These are phyloP conservation scores for Tetraneura akinire DNA, from an alignment of 1,140 invertebrate genomes.

Conservation along the genomic window DNA sequence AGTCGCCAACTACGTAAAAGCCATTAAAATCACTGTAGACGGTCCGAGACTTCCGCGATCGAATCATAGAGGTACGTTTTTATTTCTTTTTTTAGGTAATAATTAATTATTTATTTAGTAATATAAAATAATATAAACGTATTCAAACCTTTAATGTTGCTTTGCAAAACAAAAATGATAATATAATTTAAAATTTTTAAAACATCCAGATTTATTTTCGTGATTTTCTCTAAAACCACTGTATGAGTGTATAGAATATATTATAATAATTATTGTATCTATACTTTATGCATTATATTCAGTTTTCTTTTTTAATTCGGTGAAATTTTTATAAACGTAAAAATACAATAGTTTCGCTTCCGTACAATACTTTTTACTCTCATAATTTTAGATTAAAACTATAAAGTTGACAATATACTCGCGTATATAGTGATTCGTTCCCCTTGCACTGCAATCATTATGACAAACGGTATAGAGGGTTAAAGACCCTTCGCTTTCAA, in stretches of 20 bases:
- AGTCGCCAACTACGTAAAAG: constrained; percentile 88
- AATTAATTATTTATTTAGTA: too few species aligned
- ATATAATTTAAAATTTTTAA: too few species aligned
- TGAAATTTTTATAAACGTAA: neutral
- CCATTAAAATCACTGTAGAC: constrained; percentile 98
- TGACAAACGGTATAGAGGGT: constrained; percentile 22
- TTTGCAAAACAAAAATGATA: too few species aligned
- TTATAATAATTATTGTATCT: too few species aligned
- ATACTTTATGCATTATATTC: too few species aligned
- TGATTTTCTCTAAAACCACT: too few species aligned
- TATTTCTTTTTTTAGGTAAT: too few species aligned
- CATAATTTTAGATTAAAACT: constrained; percentile 48
- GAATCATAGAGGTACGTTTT: constrained; percentile 69
- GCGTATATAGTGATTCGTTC: constrained; percentile 27
- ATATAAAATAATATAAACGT: too few species aligned
- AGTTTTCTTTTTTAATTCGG: neutral
- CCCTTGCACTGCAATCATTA: constrained; percentile 36
- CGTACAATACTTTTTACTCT: constrained; percentile 3
- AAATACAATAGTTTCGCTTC: neutral
- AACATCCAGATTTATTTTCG: too few species aligned
- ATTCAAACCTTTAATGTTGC: too few species aligned
- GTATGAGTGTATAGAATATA: too few species aligned
- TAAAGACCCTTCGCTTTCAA: constrained; percentile 41
- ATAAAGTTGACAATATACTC: constrained; percentile 42
- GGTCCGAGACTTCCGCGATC: constrained; percentile 94